These are phyloP conservation scores for Campylorhamphus procurvoides DNA, from an alignment of 2,113 vertebrate genomes.

Conservation along the genomic window DNA sequence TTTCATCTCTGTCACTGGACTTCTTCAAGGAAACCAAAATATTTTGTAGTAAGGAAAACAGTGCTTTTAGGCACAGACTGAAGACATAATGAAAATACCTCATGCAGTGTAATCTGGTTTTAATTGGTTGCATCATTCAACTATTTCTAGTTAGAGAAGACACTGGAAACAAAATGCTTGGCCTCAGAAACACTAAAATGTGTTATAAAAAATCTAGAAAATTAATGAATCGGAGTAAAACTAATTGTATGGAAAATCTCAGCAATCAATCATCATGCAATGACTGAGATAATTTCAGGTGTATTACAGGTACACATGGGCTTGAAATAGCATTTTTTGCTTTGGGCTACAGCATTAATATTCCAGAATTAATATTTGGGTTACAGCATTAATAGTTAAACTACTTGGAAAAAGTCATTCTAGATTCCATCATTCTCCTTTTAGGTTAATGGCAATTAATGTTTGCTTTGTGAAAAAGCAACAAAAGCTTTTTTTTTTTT, in stretches of 20 bases:
- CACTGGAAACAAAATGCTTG: not conserved
- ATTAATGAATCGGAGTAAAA: not conserved
- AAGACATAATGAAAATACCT: slow-evolving; percentile 7
- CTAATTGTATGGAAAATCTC: not conserved
- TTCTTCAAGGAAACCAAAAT: slow-evolving; percentile 54
- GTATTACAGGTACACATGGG: not conserved
- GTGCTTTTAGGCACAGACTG: not conserved
- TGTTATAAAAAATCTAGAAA: not conserved
- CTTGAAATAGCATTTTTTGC: not conserved
- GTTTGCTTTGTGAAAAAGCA: not conserved
- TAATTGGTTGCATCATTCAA: not conserved
- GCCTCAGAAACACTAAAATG: not conserved
- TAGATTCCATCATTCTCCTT: not conserved
- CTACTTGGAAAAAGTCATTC: not conserved
- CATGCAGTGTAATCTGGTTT: not conserved
- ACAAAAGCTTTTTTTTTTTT: not conserved
- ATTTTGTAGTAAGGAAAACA: slow-evolving; percentile 41
- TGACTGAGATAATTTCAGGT: not conserved
- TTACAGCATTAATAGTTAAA: not conserved
- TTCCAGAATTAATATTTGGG: no score
- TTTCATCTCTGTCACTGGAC: slow-evolving; percentile 31
- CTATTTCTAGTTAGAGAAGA: not conserved
- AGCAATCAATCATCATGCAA: not conserved
- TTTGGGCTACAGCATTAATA: not conserved
- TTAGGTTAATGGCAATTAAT: not conserved